Base-by-base conservation (phyloP, 2,113 vertebrate genomes). In the Candoia aspera region DNA sequence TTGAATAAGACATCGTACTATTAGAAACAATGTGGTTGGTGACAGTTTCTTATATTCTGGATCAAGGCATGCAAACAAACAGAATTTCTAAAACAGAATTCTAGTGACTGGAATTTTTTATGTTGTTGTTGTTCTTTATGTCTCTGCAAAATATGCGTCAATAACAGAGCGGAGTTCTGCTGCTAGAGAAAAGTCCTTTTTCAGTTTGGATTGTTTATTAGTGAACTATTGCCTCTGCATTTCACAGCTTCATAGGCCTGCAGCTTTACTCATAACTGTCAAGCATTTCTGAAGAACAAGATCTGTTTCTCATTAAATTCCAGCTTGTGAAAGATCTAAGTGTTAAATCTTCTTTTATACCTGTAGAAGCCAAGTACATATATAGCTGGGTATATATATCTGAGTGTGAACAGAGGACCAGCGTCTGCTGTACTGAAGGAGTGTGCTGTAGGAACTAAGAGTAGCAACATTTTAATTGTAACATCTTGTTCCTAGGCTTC, bases 21-120 rank as follows among this genome's bases (percentile, higher is more conserved):
- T 33, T 83, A 11, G 23, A 83, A 21, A 90, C 68, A 60, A 87
- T 24, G 19, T 33, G 10, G 17, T 6, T 19, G 10, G n/a, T 79
- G 46, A 90, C 4, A 4, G n/a, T 57, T 68, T 83, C 23, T 90
- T 89, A 73, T 53, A 8, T 83, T 57, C n/a, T 26, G n/a, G 53
- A 33, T 57, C 21, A 42, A n/a, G 21, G n/a, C 21, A 57, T 57
- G n/a, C n/a, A 90, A 49, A 90, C 53, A 73, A n/a, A n/a, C n/a
- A n/a, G n/a, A n/a, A n/a, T 24, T 90, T 79, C 53, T 90, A 90
- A 90, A 90, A 79, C 15, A n/a, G 33, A 90, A 79, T 58, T 37
- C 1, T 57, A 57, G 21, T 29, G 53, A 23, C 4, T 55, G 33
- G 53, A 83, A 83, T 9, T 23, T 26, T 55, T 54, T 4, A 21